Conservation (phyloP, 2,113 vertebrate genomes). For the Charina bottae region DNA sequence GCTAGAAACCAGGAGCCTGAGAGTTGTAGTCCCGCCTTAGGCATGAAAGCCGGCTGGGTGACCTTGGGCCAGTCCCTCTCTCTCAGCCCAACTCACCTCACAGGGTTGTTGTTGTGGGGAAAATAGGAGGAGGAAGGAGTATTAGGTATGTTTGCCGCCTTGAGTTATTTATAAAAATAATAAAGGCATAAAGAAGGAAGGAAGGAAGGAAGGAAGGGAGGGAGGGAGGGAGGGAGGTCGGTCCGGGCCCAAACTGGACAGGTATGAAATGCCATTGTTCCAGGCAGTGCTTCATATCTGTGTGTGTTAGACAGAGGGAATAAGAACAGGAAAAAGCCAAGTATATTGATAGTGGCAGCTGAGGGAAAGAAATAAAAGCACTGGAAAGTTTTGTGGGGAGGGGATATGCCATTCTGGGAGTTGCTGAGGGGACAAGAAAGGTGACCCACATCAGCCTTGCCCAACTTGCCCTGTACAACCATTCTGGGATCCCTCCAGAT, state of each 20-base stretch:
- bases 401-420: neutral
- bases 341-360: neutral
- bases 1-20: too few relatives aligned
- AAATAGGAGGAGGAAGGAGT: too few relatives aligned
- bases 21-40: too few relatives aligned
- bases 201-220: too few relatives aligned
- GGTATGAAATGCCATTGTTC: neutral
- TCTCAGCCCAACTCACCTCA: too few relatives aligned
- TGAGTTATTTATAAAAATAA: too few relatives aligned
- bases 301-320: neutral
- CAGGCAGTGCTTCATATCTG: neutral
- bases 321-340: neutral
- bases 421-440: neutral
- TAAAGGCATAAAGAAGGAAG: too few relatives aligned
- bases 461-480: neutral
- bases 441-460: neutral
- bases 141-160: too few relatives aligned
- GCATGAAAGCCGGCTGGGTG: too few relatives aligned
- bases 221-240: too few relatives aligned
- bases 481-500: neutral
- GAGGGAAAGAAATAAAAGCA: neutral
- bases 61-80: too few relatives aligned
- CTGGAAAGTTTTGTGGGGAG: neutral
- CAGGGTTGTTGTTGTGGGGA: too few relatives aligned
- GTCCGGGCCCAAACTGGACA: neutral